phyloP scores from a whole-genome alignment of 2,888 invertebrate genomes.

The Tanaodytes sp. region DNA sequence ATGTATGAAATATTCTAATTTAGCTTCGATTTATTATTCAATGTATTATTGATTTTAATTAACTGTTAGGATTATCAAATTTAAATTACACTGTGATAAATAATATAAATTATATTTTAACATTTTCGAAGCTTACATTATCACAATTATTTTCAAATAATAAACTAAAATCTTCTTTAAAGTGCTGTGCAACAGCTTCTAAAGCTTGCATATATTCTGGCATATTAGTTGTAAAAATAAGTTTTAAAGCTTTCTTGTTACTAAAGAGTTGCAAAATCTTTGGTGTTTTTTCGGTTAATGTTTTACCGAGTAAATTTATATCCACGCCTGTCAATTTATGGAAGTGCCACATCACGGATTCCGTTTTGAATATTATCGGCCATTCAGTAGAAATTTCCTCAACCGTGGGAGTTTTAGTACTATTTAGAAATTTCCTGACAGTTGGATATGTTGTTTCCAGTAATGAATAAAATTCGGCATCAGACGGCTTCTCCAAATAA shows the following conservation, averaged over 20 bases:
- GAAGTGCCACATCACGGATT: slow-evolving; percentile 17
- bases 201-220: slow-evolving; percentile 5
- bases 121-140: too few relatives aligned
- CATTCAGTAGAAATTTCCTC: neutral
- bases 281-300: slow-evolving; percentile 12
- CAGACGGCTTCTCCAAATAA: neutral
- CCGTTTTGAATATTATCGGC: slow-evolving; percentile 18
- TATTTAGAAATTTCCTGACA: slow-evolving; percentile 4
- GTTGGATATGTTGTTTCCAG: slow-evolving; percentile 6
- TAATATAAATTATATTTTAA: too few relatives aligned
- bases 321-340: slow-evolving; percentile 10
- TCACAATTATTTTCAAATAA: too few relatives aligned
- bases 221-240: slow-evolving; percentile 2
- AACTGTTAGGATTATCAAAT: too few relatives aligned
- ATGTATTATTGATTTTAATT: too few relatives aligned
- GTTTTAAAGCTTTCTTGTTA: slow-evolving; percentile 10
- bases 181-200: slow-evolving; percentile 8
- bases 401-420: slow-evolving; percentile 1
- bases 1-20: too few relatives aligned
- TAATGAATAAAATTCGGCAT: slow-evolving; percentile 11
- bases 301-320: slow-evolving; percentile 2
- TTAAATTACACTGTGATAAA: too few relatives aligned
- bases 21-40: too few relatives aligned
- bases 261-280: slow-evolving; percentile 1
- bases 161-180: slow-evolving; percentile 14